These are phyloP conservation scores for Thereva nobilitata DNA, from an alignment of 2,888 invertebrate genomes.

Conservation along the genomic window DNA sequence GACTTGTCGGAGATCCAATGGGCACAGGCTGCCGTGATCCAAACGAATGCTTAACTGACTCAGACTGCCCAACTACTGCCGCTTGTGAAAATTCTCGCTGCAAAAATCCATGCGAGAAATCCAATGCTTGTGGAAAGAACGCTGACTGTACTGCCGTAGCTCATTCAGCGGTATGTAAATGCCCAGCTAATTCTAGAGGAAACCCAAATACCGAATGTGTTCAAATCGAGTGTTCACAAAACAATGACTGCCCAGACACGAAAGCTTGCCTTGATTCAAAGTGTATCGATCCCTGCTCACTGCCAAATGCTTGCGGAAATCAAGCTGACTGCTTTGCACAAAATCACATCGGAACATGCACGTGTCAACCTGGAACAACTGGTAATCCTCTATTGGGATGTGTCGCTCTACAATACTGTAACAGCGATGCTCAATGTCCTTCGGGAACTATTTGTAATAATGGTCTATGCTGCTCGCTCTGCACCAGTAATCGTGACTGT, in stretches of 20 bases:
- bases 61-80: slow-evolving; percentile 78
- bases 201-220: slow-evolving; percentile 75
- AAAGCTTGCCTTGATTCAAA: slow-evolving; percentile 78
- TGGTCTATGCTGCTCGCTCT: slow-evolving; percentile 77
- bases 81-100: slow-evolving; percentile 76
- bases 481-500: slow-evolving; percentile 81
- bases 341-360: slow-evolving; percentile 81
- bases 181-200: slow-evolving; percentile 74
- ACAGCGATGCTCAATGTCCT: slow-evolving; percentile 78
- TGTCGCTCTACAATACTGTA: slow-evolving; percentile 80
- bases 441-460: slow-evolving; percentile 82
- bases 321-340: slow-evolving; percentile 75
- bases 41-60: slow-evolving; percentile 78
- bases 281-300: slow-evolving; percentile 80
- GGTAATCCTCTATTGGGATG: slow-evolving; percentile 87
- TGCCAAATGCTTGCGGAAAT: slow-evolving; percentile 81
- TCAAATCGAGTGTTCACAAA: slow-evolving; percentile 76
- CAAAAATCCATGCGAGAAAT: slow-evolving; percentile 73
- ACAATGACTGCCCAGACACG: slow-evolving; percentile 71
- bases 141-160: slow-evolving; percentile 73
- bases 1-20: slow-evolving; percentile 77
- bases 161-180: slow-evolving; percentile 75
- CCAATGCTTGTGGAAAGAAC: slow-evolving; percentile 71
- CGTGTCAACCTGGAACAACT: slow-evolving; percentile 81
- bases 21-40: slow-evolving; percentile 77